Conservation (phyloP, 2,797 vertebrate genomes). For the Urocyon cinereoargenteus region DNA sequence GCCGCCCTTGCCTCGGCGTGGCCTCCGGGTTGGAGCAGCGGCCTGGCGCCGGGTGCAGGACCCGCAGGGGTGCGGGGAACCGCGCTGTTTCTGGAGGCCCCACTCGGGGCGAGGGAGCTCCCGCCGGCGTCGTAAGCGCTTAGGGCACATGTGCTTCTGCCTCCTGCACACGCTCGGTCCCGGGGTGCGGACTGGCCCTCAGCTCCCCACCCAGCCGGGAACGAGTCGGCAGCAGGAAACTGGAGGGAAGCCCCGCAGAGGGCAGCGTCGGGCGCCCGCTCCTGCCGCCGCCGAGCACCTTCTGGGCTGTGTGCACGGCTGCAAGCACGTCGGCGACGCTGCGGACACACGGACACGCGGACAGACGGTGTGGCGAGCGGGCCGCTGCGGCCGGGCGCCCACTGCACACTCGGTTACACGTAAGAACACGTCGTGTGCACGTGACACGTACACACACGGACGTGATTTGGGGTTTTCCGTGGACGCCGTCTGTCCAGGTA, state of each 20-base stretch:
- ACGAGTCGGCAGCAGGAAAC: no score
- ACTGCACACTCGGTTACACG: accelerated
- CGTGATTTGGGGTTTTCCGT: not conserved
- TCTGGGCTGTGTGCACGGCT: not conserved
- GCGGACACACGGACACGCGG: accelerated
- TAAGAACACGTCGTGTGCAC: accelerated
- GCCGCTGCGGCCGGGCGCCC: accelerated
- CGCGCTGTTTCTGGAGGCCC: no score
- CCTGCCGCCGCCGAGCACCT: not conserved
- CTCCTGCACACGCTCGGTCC: no score
- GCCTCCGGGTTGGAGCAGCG: no score
- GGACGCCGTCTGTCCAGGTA: not conserved
- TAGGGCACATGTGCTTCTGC: no score
- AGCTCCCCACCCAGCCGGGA: no score
- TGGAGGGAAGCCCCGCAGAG: not conserved
- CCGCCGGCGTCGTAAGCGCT: no score
- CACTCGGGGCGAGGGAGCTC: no score
- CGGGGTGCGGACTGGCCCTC: no score
- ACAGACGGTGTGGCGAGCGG: accelerated
- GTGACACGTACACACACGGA: accelerated
- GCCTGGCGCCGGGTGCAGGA: no score
- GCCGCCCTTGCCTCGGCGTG: no score
- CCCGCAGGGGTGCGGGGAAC: no score
- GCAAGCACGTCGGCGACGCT: accelerated
- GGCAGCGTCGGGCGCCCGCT: not conserved